Conservation (phyloP, 2,888 invertebrate genomes). For the Drosophila lacicola region DNA sequence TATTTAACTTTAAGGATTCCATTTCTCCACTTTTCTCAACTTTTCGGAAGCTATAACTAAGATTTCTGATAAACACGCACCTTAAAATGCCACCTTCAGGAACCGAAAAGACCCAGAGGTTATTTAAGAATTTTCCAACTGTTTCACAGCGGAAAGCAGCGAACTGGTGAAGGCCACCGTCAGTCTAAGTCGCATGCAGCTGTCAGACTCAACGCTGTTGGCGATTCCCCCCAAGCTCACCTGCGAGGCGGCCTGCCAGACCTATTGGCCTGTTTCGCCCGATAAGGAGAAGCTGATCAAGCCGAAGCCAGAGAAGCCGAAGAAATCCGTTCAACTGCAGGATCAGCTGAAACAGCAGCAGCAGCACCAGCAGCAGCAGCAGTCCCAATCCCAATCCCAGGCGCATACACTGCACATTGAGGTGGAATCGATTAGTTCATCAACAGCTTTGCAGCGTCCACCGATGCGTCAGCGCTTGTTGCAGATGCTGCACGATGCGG, state of each 20-base stretch:
- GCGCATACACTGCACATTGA: slow-evolving; percentile 76
- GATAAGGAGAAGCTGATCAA: background rate
- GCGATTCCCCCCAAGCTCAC: slow-evolving; percentile 20
- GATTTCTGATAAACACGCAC: no score
- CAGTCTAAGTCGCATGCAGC: slow-evolving; percentile 41
- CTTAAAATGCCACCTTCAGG: no score
- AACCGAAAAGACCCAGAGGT: no score
- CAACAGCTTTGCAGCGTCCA: slow-evolving; percentile 54
- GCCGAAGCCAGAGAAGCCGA: background rate
- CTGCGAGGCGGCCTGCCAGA: slow-evolving; percentile 53
- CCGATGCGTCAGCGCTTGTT: slow-evolving; percentile 64
- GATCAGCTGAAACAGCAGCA: background rate
- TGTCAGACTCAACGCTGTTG: slow-evolving; percentile 49
- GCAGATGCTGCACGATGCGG: slow-evolving; percentile 56
- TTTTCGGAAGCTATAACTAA: no score
- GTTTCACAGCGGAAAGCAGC: slow-evolving; percentile 16
- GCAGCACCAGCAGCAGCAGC: no score
- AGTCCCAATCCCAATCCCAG: background rate
- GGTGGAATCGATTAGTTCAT: slow-evolving; percentile 62
- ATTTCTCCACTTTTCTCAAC: no score
- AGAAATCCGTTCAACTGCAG: background rate
- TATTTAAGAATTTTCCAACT: background rate
- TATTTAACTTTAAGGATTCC: no score
- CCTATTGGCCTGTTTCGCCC: slow-evolving; percentile 14
- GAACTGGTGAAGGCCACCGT: slow-evolving; percentile 21